phyloP scores from a whole-genome alignment of 2,797 vertebrate genomes.

The Petrocephalus sullivani region DNA sequence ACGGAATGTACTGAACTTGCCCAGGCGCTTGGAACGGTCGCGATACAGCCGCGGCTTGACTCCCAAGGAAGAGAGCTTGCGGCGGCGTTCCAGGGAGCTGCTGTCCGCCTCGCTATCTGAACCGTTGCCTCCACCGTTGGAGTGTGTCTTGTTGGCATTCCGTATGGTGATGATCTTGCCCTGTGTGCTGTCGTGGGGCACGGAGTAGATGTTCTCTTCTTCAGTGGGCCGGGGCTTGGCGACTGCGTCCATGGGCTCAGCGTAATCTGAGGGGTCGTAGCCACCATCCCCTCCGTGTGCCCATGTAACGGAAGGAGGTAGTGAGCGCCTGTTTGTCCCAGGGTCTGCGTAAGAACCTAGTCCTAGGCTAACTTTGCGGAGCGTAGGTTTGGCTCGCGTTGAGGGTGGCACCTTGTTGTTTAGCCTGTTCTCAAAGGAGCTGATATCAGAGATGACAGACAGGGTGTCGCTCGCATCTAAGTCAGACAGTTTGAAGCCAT shows the following conservation, averaged over 20 bases:
- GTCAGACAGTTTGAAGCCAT: slow-evolving; percentile 77
- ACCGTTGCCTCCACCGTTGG: slow-evolving; percentile 86
- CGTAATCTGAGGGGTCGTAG: slow-evolving; percentile 94
- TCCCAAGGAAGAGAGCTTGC: slow-evolving; percentile 72
- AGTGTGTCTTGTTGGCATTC: slow-evolving; percentile 85
- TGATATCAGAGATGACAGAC: slow-evolving; percentile 72
- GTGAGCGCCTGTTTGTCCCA: slow-evolving; percentile 73
- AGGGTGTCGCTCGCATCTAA: slow-evolving; percentile 76
- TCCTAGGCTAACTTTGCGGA: slow-evolving; percentile 73
- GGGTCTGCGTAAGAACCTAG: slow-evolving; percentile 73
- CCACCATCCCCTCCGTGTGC: slow-evolving; percentile 70
- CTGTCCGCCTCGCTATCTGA: slow-evolving; percentile 93
- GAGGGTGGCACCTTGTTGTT: slow-evolving; percentile 90
- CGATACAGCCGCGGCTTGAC: slow-evolving; percentile 85
- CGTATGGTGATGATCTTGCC: slow-evolving; percentile 96
- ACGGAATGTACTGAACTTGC: slow-evolving; percentile 83
- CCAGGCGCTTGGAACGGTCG: slow-evolving; percentile 78
- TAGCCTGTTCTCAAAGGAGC: slow-evolving; percentile 79
- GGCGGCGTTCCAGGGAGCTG: slow-evolving; percentile 80
- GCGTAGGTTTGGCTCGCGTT: slow-evolving; percentile 83
- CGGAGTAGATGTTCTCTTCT: slow-evolving; percentile 94
- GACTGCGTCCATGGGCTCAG: slow-evolving; percentile 90
- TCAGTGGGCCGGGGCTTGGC: slow-evolving; percentile 80
- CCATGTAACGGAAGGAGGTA: slow-evolving; percentile 77
- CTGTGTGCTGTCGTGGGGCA: slow-evolving; percentile 94